phyloP scores from a whole-genome alignment of 2,888 invertebrate species.

The Tryphoninae sp. region DNA sequence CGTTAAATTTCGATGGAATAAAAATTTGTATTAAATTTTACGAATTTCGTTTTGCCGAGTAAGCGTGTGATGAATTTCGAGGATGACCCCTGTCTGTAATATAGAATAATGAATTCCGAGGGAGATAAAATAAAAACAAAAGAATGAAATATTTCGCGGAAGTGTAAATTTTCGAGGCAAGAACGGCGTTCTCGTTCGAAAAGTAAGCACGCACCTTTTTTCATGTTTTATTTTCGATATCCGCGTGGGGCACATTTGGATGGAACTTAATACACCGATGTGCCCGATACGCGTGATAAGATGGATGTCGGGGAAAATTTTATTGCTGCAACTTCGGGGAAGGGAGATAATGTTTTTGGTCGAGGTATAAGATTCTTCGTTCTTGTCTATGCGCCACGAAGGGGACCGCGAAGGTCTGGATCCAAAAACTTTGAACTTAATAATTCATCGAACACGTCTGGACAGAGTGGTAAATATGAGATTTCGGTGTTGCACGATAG shows the following conservation, averaged over 20 bases:
- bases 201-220: background rate
- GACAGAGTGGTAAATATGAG: background rate
- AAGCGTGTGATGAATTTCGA: too few relatives aligned
- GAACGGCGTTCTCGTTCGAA: background rate
- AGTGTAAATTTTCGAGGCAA: too few relatives aligned
- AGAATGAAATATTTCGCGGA: too few relatives aligned
- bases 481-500: conserved; percentile 15
- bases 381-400: background rate
- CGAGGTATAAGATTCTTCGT: background rate
- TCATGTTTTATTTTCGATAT: background rate
- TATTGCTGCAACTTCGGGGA: background rate
- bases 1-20: too few relatives aligned
- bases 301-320: conserved; percentile 23
- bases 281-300: background rate
- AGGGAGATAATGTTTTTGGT: background rate
- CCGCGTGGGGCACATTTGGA: too few relatives aligned
- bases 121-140: too few relatives aligned
- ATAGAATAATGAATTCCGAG: too few relatives aligned
- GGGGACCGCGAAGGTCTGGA: background rate
- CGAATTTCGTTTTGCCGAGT: too few relatives aligned
- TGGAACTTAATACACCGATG: background rate
- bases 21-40: too few relatives aligned
- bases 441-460: conserved; percentile 25
- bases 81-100: too few relatives aligned
- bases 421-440: conserved; percentile 30